These are phyloP conservation scores for Drosophila nigromelanica DNA, from an alignment of 1,140 invertebrate genomes.

Conservation along the genomic window DNA sequence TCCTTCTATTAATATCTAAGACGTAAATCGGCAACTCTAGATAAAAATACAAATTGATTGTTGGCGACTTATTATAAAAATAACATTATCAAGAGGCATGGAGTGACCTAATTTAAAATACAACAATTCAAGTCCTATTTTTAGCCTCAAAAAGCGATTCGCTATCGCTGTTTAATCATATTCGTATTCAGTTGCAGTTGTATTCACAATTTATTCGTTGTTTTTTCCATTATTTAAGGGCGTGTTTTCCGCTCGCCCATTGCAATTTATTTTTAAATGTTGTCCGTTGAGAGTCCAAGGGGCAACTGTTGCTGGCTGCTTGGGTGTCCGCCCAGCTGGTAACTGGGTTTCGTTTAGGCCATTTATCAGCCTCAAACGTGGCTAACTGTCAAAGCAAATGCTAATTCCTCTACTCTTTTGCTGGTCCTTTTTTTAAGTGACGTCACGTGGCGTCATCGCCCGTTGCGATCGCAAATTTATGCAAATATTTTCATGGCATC, in stretches of 20 bases:
- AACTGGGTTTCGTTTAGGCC: slow-evolving; percentile 18
- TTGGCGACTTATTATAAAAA: no score
- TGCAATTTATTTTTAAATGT: slow-evolving; percentile 15
- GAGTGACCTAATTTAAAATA: no score
- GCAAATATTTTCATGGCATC: slow-evolving; percentile 39
- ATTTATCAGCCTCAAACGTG: slow-evolving; percentile 48
- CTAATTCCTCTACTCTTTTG: slow-evolving; percentile 7
- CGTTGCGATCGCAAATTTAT: slow-evolving; percentile 43
- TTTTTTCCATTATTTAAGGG: not conserved
- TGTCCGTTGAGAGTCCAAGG: slow-evolving; percentile 40
- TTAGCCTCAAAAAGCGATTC: no score
- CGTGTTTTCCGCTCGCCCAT: not conserved
- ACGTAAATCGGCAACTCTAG: no score
- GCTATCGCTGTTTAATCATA: not conserved
- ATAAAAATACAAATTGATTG: no score
- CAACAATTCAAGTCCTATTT: no score
- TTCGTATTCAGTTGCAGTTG: slow-evolving; percentile 1
- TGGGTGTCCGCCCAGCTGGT: not conserved
- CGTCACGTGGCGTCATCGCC: slow-evolving; percentile 19
- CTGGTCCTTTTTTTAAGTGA: not conserved
- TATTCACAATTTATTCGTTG: slow-evolving; percentile 5
- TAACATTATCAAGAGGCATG: no score
- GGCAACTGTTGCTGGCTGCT: slow-evolving; percentile 26
- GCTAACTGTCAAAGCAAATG: slow-evolving; percentile 48
- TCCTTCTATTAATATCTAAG: no score